These are phyloP conservation scores for Ostrea denselamellosa DNA, from an alignment of 1,140 invertebrate genomes.

Conservation along the genomic window DNA sequence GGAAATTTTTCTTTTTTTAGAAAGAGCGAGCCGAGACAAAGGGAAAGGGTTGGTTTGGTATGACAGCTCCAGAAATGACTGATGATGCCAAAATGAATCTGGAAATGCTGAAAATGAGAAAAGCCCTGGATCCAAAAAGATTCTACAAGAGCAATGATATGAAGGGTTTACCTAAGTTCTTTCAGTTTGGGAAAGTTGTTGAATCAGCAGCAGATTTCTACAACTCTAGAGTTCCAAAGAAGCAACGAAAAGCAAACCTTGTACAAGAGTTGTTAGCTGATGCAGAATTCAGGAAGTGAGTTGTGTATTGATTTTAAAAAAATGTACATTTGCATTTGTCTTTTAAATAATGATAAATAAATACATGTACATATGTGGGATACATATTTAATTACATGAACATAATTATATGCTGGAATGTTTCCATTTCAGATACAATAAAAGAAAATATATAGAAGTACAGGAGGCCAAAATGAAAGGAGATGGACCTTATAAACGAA, in stretches of 20 bases:
- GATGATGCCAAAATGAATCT: slow-evolving; percentile 92
- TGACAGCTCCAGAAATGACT: slow-evolving; percentile 92
- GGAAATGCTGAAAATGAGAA: slow-evolving; percentile 92
- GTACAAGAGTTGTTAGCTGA: slow-evolving; percentile 95
- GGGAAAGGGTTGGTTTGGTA: slow-evolving; percentile 91
- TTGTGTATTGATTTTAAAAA: slow-evolving; percentile 26
- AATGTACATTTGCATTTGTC: background rate
- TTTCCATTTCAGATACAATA: slow-evolving; percentile 81
- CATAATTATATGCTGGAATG: background rate
- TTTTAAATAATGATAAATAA: background rate
- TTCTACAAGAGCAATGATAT: slow-evolving; percentile 97
- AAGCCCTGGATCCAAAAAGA: slow-evolving; percentile 92
- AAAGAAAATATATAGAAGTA: slow-evolving; percentile 89
- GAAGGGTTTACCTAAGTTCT: slow-evolving; percentile 93
- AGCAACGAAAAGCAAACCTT: slow-evolving; percentile 91
- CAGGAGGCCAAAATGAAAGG: slow-evolving; percentile 85
- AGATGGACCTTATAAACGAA: slow-evolving; percentile 80
- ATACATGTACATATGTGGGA: too few relatives aligned
- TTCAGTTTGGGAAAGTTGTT: slow-evolving; percentile 85
- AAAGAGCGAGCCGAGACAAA: slow-evolving; percentile 86
- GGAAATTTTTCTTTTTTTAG: slow-evolving; percentile 64
- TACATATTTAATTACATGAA: background rate
- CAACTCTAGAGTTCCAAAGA: slow-evolving; percentile 87
- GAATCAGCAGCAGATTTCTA: slow-evolving; percentile 82
- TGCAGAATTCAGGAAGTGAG: slow-evolving; percentile 90